A percentile compares a stretch with the other conserved stretches of the same genome.
Conservation (phyloP, 1,140 invertebrate genomes). For the Sitophilus oryzae region DNA sequence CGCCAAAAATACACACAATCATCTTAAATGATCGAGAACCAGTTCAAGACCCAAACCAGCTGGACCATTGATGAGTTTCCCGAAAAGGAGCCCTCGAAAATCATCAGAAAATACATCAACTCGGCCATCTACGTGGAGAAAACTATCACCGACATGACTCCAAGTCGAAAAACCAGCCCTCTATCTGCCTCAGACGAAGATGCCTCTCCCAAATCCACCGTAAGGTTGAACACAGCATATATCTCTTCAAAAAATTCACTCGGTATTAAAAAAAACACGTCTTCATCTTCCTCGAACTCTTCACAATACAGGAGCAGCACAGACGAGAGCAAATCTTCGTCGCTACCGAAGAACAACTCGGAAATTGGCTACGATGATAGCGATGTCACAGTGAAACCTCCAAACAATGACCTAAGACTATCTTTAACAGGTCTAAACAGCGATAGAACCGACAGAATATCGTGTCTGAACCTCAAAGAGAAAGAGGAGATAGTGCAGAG, state of each 20-base stretch:
- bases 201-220: neutral
- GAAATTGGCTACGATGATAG: constrained; percentile 20
- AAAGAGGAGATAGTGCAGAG: constrained; percentile 29
- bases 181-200: constrained; percentile 7
- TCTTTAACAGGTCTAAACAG: constrained; percentile 29
- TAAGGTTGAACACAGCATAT: neutral
- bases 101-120: constrained; percentile 35
- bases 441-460: constrained; percentile 12
- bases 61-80: too few species aligned
- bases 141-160: constrained; percentile 18
- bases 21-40: too few species aligned
- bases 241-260: neutral
- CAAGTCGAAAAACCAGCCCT: constrained; percentile 22
- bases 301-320: constrained; percentile 4
- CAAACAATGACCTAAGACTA: constrained; percentile 25
- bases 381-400: neutral
- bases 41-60: too few species aligned
- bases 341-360: constrained; percentile 1
- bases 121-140: constrained; percentile 38
- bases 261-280: too few species aligned
- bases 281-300: constrained; percentile 1
- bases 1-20: too few species aligned
- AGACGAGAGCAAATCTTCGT: constrained; percentile 1
- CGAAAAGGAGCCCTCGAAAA: constrained; percentile 11
- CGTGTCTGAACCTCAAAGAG: constrained; percentile 19